These are phyloP conservation scores for Parus major DNA, from an alignment of 2,113 vertebrate species.

Conservation along the genomic window DNA sequence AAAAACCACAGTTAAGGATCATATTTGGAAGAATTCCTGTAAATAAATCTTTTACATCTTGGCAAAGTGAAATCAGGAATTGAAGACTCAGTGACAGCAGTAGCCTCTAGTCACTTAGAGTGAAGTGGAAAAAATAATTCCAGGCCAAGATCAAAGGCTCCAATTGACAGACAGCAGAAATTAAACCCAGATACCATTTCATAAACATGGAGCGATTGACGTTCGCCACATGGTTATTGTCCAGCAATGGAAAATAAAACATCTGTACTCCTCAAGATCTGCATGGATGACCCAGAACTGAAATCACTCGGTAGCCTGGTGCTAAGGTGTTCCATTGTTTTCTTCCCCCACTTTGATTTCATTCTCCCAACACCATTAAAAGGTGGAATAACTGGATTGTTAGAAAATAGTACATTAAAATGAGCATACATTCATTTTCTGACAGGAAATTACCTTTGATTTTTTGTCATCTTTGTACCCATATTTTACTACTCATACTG, in stretches of 20 bases:
- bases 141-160: conserved; percentile 76
- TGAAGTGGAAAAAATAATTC: conserved; percentile 75
- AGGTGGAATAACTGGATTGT: background rate
- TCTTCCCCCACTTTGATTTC: background rate
- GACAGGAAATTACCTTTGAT: accelerated
- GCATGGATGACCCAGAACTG: conserved; percentile 53
- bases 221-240: conserved; percentile 73
- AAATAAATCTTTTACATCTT: conserved; percentile 74
- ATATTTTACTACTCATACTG: background rate
- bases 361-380: background rate
- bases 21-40: conserved; percentile 50
- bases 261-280: conserved; percentile 51
- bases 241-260: conserved; percentile 73
- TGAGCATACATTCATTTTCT: background rate
- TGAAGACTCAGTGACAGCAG: conserved; percentile 69
- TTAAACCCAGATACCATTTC: conserved; percentile 78
- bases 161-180: conserved; percentile 79
- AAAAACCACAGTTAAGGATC: background rate
- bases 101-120: conserved; percentile 78
- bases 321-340: background rate
- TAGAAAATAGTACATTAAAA: background rate
- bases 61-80: conserved; percentile 64
- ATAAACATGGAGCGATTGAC: conserved; percentile 69
- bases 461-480: background rate
- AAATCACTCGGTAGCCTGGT: conserved; percentile 28